Percentiles rank a stretch among this genome's conserved stretches.
Conservation (phyloP, 2,888 invertebrate species). For the Prosopocoilus inquinatus region DNA sequence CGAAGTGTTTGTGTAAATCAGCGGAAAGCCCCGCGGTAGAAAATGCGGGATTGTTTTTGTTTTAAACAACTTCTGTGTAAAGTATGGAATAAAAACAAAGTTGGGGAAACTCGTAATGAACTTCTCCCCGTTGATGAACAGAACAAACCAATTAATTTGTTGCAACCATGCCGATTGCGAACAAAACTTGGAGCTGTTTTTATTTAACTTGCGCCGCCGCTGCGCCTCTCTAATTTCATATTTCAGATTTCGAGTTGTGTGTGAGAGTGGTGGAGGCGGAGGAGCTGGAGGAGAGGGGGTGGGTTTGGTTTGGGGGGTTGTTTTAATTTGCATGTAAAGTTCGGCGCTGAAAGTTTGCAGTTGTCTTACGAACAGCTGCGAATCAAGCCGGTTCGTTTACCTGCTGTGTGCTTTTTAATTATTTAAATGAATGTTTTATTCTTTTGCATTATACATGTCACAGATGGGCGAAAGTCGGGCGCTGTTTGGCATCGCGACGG, state of each 20-base stretch:
- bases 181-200: constrained; percentile 28
- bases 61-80: constrained; percentile 22
- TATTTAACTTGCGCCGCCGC: constrained; percentile 34
- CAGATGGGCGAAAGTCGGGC: constrained; percentile 26
- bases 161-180: constrained; percentile 22
- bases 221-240: constrained; percentile 41
- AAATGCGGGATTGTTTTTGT: constrained; percentile 24
- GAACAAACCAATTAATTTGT: constrained; percentile 32
- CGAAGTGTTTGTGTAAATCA: constrained; percentile 4
- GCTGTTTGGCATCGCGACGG: constrained; percentile 8
- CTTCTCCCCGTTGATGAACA: constrained; percentile 25
- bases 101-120: constrained; percentile 24
- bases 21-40: constrained; percentile 13
- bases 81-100: constrained; percentile 24
- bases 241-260: constrained; percentile 32
- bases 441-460: constrained; percentile 45
- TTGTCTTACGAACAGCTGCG: constrained; percentile 40
- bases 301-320: constrained; percentile 27
- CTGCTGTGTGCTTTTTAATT: constrained; percentile 49
- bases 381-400: constrained; percentile 46
- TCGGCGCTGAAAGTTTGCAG: constrained; percentile 39
- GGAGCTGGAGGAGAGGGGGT: too few species aligned
- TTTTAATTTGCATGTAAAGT: constrained; percentile 47
- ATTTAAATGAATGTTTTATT: constrained; percentile 48
- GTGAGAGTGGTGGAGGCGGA: too few species aligned